These are phyloP conservation scores for Pangasianodon hypophthalmus DNA, from an alignment of 2,113 vertebrate species.

Conservation along the genomic window DNA sequence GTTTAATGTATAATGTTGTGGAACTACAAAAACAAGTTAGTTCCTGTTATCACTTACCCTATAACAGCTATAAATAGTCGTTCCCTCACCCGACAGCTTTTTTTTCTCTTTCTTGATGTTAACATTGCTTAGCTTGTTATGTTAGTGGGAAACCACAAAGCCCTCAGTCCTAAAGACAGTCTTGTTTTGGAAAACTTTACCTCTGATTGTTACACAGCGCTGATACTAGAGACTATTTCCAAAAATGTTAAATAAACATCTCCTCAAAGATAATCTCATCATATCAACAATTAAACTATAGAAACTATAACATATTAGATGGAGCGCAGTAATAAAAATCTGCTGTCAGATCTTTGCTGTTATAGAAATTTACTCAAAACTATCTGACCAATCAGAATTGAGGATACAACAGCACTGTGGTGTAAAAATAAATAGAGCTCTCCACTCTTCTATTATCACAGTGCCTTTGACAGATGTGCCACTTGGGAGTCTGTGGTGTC, in stretches of 20 bases:
- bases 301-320: not conserved
- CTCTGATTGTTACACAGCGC: not conserved
- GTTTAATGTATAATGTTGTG: not conserved
- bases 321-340: not conserved
- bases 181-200: not conserved
- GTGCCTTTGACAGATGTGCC: conserved; percentile 24
- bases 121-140: not conserved
- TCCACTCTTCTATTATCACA: conserved; percentile 7
- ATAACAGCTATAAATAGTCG: not conserved
- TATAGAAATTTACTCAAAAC: not conserved
- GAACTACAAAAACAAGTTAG: not conserved
- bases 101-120: not conserved
- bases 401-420: not conserved
- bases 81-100: not conserved
- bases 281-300: not conserved
- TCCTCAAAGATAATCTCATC: not conserved
- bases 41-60: not conserved
- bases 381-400: not conserved
- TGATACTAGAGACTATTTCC: not conserved
- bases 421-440: not conserved
- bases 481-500: not conserved
- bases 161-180: not conserved
- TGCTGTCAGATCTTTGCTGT: not conserved
- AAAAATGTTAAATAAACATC: not conserved
- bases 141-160: not conserved